Percentiles rank a stretch among this genome's conserved stretches.
phyloP scores from a whole-genome alignment of 2,113 vertebrate genomes.

The Calypte anna region DNA sequence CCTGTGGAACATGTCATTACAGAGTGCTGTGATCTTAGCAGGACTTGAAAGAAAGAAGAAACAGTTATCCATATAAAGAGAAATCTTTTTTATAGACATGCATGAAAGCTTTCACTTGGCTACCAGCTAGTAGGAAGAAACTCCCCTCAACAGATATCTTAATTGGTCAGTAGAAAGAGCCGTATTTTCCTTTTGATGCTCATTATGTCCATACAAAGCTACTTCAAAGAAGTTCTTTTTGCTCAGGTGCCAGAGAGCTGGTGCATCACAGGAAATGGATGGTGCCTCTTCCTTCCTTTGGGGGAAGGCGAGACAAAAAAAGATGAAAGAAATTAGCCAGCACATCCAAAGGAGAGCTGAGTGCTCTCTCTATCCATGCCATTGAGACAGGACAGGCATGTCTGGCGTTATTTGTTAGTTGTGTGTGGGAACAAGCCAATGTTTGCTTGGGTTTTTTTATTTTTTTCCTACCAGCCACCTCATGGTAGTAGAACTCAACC shows the following conservation, averaged over 20 bases:
- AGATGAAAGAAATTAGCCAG: neutral
- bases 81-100: neutral
- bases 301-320: neutral
- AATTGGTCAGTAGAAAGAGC: neutral
- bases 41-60: neutral
- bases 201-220: neutral
- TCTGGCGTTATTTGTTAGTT: neutral
- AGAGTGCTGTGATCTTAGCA: neutral
- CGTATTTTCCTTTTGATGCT: neutral
- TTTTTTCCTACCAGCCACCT: neutral
- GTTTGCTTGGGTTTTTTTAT: neutral
- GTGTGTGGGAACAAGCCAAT: neutral
- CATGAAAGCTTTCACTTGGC: neutral
- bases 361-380: neutral
- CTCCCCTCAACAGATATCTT: neutral
- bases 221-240: neutral
- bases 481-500: neutral
- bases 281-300: neutral
- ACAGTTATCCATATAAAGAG: neutral
- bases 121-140: neutral
- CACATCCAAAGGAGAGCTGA: neutral
- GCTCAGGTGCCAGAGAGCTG: neutral
- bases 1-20: neutral
- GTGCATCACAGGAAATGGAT: neutral
- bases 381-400: neutral